Evolutionary conservation across 2,113 vertebrate species (phyloP).

Genomic region (Osmerus mordax): DNA sequence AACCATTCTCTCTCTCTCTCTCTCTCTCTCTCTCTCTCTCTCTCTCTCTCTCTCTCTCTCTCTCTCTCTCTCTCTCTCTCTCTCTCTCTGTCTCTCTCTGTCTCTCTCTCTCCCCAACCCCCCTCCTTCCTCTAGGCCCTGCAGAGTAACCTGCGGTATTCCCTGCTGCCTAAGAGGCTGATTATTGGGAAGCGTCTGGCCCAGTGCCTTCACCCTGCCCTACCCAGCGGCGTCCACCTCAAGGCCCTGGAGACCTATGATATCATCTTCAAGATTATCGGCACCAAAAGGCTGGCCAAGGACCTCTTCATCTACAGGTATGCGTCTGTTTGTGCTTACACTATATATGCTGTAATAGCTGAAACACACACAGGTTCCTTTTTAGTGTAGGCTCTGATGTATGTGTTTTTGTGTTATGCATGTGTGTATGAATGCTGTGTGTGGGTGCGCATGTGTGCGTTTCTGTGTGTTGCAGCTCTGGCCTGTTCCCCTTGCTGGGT

Average conservation of each 20-base stretch:
- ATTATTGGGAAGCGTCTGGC: conserved; percentile 94
- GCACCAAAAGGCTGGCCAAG: conserved; percentile 89
- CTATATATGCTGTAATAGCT: too few relatives aligned
- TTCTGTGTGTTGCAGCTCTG: conserved; percentile 73
- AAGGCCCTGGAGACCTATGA: conserved; percentile 97
- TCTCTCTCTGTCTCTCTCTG: not conserved
- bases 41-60: not conserved
- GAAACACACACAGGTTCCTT: not conserved
- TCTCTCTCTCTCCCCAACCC: not conserved
- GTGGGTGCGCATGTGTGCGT: not conserved
- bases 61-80: not conserved
- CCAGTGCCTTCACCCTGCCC: conserved; percentile 92
- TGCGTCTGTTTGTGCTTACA: not conserved
- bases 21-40: not conserved
- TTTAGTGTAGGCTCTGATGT: not conserved
- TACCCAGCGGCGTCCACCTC: conserved; percentile 94
- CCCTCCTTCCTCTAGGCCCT: conserved; percentile 77
- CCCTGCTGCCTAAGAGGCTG: conserved; percentile 84
- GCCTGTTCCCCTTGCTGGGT: conserved; percentile 90
- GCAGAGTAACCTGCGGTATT: conserved; percentile 94
- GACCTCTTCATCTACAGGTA: conserved; percentile 93
- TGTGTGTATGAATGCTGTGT: conserved; percentile 13
- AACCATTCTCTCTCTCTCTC: not conserved
- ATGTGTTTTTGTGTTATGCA: conserved; percentile 3
- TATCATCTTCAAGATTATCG: conserved; percentile 97